phyloP scores from a whole-genome alignment of 2,888 invertebrate genomes.

The Caenorhabditis doughertyi region DNA sequence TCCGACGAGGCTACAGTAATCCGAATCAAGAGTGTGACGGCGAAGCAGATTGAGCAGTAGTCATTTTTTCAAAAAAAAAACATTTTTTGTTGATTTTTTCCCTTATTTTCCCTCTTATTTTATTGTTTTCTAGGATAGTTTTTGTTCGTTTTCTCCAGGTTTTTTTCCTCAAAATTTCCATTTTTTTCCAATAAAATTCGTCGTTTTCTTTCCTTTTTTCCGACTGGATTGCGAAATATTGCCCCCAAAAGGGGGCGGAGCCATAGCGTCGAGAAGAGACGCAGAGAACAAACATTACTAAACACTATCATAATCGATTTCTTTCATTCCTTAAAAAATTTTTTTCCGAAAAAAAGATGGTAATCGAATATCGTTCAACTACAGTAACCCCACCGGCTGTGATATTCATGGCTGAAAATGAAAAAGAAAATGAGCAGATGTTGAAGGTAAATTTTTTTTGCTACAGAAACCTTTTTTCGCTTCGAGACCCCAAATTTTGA shows the following conservation, averaged over 20 bases:
- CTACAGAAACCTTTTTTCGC: too few relatives aligned
- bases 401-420: too few relatives aligned
- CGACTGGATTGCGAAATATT: not conserved
- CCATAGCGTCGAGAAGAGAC: not conserved
- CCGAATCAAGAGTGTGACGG: conserved; percentile 76
- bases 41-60: conserved; percentile 61
- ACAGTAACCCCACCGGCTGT: too few relatives aligned
- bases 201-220: not conserved
- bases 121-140: conserved; percentile 7
- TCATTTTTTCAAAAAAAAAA: too few relatives aligned
- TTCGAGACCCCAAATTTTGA: not conserved
- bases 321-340: too few relatives aligned
- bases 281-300: not conserved
- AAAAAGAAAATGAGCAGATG: too few relatives aligned
- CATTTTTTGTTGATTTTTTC: conserved; percentile 29
- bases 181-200: conserved; percentile 3
- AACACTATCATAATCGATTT: too few relatives aligned
- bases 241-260: not conserved
- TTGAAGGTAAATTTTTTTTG: too few relatives aligned
- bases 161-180: conserved; percentile 1
- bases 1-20: conserved; percentile 78
- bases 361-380: too few relatives aligned
- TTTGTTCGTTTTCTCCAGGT: not conserved
- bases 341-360: too few relatives aligned
- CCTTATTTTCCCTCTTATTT: not conserved